A percentile compares a stretch with the other conserved stretches of the same genome.
Evolutionary conservation across 1,140 invertebrate species (phyloP).

Genomic region (Bradynema listronoti): DNA sequence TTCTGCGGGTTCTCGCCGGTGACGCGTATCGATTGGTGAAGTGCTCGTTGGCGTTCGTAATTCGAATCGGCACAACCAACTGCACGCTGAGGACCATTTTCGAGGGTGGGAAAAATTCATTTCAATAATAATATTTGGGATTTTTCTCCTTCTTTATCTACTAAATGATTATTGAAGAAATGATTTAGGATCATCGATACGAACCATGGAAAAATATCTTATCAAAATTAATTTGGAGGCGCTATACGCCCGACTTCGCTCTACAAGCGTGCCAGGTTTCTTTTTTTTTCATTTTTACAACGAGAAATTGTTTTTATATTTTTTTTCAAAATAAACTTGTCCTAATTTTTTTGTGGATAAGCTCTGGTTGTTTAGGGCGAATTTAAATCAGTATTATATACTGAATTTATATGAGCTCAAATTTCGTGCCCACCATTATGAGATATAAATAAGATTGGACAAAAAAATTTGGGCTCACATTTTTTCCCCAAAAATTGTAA

Average conservation of each 20-base stretch:
- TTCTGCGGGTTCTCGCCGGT: conserved; percentile 12
- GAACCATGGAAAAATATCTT: conserved; percentile 18
- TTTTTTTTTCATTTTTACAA: conserved; percentile 1
- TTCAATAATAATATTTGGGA: not conserved
- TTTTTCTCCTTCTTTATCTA: too few species aligned
- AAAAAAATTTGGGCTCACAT: conserved; percentile 1
- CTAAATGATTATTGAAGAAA: too few species aligned
- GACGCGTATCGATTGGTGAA: conserved; percentile 15
- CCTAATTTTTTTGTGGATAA: too few species aligned
- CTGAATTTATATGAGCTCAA: not conserved
- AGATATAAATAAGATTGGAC: not conserved
- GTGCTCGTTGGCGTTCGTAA: conserved; percentile 21
- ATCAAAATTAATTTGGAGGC: conserved; percentile 11
- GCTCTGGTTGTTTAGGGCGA: too few species aligned
- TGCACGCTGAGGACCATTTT: conserved; percentile 3
- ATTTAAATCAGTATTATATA: not conserved
- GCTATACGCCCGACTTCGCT: conserved; percentile 14
- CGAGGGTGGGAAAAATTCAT: conserved; percentile 9
- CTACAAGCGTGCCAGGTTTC: conserved; percentile 2
- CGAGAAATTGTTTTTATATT: too few species aligned
- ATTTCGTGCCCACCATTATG: too few species aligned
- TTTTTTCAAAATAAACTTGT: too few species aligned
- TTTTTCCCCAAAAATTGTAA: conserved; percentile 1
- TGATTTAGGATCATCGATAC: conserved; percentile 25
- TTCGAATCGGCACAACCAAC: not conserved